A percentile compares a stretch with the other conserved stretches of the same genome.
Conservation (phyloP, 2,888 invertebrate species). For the Hirtodrosophila confusa region DNA sequence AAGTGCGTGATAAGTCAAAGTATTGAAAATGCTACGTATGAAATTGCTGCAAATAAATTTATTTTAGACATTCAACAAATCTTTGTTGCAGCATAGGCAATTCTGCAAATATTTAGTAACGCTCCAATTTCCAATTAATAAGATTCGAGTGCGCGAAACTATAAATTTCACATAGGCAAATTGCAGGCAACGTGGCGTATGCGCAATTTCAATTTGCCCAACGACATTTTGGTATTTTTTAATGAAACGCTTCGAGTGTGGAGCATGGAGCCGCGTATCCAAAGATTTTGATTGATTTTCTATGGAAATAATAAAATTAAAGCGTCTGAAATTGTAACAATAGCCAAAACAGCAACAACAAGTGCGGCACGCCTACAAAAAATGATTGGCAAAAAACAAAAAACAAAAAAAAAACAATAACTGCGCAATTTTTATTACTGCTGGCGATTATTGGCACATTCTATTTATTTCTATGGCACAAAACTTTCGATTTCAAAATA, state of each 20-base stretch:
- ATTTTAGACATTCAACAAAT: too few relatives aligned
- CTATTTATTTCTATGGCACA: slow-evolving; percentile 29
- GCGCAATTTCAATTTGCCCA: slow-evolving; percentile 39
- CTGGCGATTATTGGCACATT: slow-evolving; percentile 55
- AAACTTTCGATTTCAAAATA: slow-evolving; percentile 66
- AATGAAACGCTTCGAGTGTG: slow-evolving; percentile 48
- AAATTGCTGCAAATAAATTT: too few relatives aligned
- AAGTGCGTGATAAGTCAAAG: slow-evolving; percentile 44
- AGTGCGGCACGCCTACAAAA: slow-evolving; percentile 47
- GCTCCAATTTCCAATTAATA: not conserved
- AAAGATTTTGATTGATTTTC: slow-evolving; percentile 54
- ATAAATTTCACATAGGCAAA: slow-evolving; percentile 14
- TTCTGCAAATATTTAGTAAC: not conserved
- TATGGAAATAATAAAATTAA: slow-evolving; percentile 36
- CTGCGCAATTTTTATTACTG: slow-evolving; percentile 44
- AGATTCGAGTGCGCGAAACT: not conserved
- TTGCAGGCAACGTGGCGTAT: slow-evolving; percentile 46
- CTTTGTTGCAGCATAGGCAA: too few relatives aligned
- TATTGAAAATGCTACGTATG: too few relatives aligned
- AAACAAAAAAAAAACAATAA: not conserved
- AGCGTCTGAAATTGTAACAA: slow-evolving; percentile 30
- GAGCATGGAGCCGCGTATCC: slow-evolving; percentile 16
- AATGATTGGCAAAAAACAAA: slow-evolving; percentile 50
- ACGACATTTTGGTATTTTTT: slow-evolving; percentile 39
- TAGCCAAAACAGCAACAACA: slow-evolving; percentile 22